Conservation (phyloP, 2,797 vertebrate genomes). For the Amblyopsis hoosieri region DNA sequence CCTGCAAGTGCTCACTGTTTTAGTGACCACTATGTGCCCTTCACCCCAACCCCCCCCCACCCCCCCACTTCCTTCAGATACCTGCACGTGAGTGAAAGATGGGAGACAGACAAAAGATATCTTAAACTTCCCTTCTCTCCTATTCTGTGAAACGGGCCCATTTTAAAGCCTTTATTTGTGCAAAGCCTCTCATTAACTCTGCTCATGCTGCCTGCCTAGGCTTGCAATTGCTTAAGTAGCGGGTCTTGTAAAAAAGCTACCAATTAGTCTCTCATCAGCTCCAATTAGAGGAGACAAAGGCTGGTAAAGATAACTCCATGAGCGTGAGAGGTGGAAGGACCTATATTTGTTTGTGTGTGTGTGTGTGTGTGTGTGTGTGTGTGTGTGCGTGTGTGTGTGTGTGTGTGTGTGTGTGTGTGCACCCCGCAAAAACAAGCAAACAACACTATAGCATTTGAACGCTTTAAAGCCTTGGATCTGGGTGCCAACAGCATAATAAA, state of each 20-base stretch:
- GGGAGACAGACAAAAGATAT: constrained; percentile 79
- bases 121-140: constrained; percentile 80
- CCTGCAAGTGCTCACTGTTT: constrained; percentile 77
- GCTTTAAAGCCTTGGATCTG: too few relatives aligned
- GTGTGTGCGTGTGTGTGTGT: neutral
- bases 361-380: neutral
- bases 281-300: constrained; percentile 99
- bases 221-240: constrained; percentile 88
- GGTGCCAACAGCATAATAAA: too few relatives aligned
- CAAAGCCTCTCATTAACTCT: constrained; percentile 97
- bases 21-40: constrained; percentile 66
- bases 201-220: constrained; percentile 87
- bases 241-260: constrained; percentile 87
- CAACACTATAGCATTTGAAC: too few relatives aligned
- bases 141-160: constrained; percentile 72
- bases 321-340: constrained; percentile 77
- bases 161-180: constrained; percentile 82
- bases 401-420: constrained; percentile 2
- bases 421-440: constrained; percentile 12
- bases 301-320: constrained; percentile 96
- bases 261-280: constrained; percentile 99
- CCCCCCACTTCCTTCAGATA: constrained; percentile 70
- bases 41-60: constrained; percentile 46
- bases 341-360: constrained; percentile 21
- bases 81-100: constrained; percentile 80